Base-by-base conservation (phyloP, 1,140 invertebrate species). In the Trichoplusia ni region DNA sequence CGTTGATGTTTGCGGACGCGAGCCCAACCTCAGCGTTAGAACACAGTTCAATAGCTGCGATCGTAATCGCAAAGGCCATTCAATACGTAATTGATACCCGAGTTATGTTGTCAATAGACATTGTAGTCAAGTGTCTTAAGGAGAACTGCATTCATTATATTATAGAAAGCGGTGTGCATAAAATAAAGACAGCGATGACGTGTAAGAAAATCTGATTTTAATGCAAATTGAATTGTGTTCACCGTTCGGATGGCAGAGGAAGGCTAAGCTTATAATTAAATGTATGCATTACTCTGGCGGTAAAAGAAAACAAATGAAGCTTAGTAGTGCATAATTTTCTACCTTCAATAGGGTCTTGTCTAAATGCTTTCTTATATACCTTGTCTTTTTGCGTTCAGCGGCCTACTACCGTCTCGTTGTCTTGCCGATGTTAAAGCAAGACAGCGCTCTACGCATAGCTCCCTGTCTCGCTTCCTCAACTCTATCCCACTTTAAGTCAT, bases 21-120 rank as follows among this genome's bases (percentile, higher is more conserved):
- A 7, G 46, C 35, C 31, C 33, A 61, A 54, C 31, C 35, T 46
- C 21, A 64, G 46, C 21, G 40, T 64, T 59, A 59, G 51, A 65
- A 42, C 38, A 63, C 58, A 61, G 40, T 58, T 60, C 58, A 61
- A 63, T 64, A 54, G 61, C 62, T 71, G n/a, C 35, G 60, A 64
- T 69, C 21, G 49, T 59, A 58, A 69, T 64, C 58, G 21, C 25
- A 42, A 53, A 61, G 37, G 21, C 47, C 49, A 63, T 69, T 69
- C 70, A 69, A 63, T 65, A 66, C 56, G 65, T 67, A 65, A 70
- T 73, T 60, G 70, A 63, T 61, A 54, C 64, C 60, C 35, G 19
- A 44, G 44, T 68, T 69, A 64, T 64, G 47, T 68, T 68, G 61
- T 58, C 65, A 65, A 65, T 71, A 60, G 60, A 60, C 61, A 61